Evolutionary conservation across 2,888 invertebrate genomes (phyloP).

Genomic region (Phalera bucephala): DNA sequence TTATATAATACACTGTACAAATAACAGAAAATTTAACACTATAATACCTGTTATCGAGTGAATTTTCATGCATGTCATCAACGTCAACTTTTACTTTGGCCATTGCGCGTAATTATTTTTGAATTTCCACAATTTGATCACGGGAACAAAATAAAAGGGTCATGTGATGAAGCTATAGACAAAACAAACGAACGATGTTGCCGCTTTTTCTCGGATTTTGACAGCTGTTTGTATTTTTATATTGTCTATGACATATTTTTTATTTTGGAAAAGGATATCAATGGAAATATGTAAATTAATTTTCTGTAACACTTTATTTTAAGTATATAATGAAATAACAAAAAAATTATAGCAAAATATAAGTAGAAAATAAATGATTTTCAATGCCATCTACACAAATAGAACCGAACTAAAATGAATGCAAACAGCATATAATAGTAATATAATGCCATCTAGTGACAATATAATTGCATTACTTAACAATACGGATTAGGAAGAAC

Average conservation of each 20-base stretch:
- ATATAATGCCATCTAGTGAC: background rate
- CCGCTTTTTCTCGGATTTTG: constrained; percentile 5
- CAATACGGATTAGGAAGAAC: no score
- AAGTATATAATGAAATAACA: no score
- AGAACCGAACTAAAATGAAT: background rate
- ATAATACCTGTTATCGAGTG: constrained; percentile 84
- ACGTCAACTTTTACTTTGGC: constrained; percentile 80
- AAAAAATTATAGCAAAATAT: no score
- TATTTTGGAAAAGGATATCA: no score
- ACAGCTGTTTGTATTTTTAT: background rate
- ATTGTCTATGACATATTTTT: no score
- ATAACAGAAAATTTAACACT: constrained; percentile 24
- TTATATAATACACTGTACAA: constrained; percentile 61
- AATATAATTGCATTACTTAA: background rate
- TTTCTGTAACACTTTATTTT: no score
- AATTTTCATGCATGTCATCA: constrained; percentile 83
- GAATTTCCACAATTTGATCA: constrained; percentile 87
- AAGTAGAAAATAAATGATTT: background rate
- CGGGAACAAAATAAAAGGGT: constrained; percentile 88
- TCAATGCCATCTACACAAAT: background rate
- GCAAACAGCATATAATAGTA: background rate
- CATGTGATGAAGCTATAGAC: constrained; percentile 84
- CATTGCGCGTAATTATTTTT: constrained; percentile 84
- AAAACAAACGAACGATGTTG: constrained; percentile 27
- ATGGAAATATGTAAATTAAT: no score